A percentile compares a stretch with the other conserved stretches of the same genome.
Evolutionary conservation across 2,888 invertebrate genomes (phyloP).

Genomic region (Adelognathus sp.): DNA sequence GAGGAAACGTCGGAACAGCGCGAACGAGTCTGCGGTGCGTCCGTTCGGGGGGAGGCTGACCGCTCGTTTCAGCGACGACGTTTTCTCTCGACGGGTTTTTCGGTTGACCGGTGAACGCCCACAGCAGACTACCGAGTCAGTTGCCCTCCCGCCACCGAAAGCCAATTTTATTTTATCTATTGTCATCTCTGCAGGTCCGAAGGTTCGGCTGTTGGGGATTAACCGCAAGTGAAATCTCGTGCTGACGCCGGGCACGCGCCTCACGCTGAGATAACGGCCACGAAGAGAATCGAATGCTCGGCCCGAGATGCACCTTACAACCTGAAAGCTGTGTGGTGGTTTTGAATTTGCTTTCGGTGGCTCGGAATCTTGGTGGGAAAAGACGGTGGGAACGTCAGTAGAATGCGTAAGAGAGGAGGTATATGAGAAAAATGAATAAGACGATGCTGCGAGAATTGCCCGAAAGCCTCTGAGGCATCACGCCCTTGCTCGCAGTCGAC

Average conservation of each 20-base stretch:
- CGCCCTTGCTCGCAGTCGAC: slow-evolving; percentile 8
- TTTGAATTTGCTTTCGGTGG: slow-evolving; percentile 21
- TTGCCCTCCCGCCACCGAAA: background rate
- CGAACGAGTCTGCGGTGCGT: slow-evolving; percentile 37
- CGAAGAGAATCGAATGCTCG: slow-evolving; percentile 18
- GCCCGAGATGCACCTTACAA: slow-evolving; percentile 1
- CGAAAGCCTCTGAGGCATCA: slow-evolving; percentile 23
- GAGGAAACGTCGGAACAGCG: slow-evolving; percentile 48
- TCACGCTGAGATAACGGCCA: slow-evolving; percentile 73
- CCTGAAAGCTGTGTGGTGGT: background rate
- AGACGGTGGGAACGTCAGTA: background rate
- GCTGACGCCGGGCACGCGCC: slow-evolving; percentile 74
- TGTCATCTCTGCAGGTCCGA: slow-evolving; percentile 63
- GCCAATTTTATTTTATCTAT: slow-evolving; percentile 66
- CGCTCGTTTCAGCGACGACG: slow-evolving; percentile 35
- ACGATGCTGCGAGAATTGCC: background rate
- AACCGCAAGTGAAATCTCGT: slow-evolving; percentile 61
- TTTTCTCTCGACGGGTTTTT: background rate
- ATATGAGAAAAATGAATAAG: slow-evolving; percentile 18
- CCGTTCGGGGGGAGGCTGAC: slow-evolving; percentile 22
- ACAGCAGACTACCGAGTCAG: slow-evolving; percentile 21
- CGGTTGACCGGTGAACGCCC: slow-evolving; percentile 18
- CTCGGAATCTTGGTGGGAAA: background rate
- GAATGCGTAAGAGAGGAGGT: slow-evolving; percentile 1
- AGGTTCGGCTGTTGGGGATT: slow-evolving; percentile 53